A percentile compares a stretch with the other conserved stretches of the same genome.
These are phyloP conservation scores for Cantharis flavilabris DNA, from an alignment of 2,888 invertebrate species.

Conservation along the genomic window DNA sequence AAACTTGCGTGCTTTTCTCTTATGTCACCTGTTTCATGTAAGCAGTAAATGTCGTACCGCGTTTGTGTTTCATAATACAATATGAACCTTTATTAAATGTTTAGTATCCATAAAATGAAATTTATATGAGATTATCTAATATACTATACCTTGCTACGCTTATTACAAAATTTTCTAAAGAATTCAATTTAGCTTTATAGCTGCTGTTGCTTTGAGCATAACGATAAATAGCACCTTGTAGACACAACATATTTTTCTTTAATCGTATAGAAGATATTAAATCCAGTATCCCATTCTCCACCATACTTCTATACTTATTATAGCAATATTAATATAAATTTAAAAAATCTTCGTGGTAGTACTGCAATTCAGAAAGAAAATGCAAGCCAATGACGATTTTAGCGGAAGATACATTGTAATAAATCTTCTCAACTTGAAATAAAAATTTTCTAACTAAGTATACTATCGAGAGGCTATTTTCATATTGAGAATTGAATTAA, in stretches of 20 bases:
- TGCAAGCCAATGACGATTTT: neutral
- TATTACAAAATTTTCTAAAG: conserved; percentile 25
- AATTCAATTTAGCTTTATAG: conserved; percentile 28
- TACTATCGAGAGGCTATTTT: no score
- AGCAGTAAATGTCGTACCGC: conserved; percentile 23
- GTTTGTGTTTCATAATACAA: conserved; percentile 27
- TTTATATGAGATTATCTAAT: conserved; percentile 27
- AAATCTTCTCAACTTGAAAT: neutral
- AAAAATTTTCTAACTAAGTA: no score
- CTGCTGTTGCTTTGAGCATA: conserved; percentile 14
- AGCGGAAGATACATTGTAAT: neutral
- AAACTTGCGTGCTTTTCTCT: conserved; percentile 21
- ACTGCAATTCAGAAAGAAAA: neutral
- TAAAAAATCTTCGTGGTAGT: neutral
- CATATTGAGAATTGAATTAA: no score
- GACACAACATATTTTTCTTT: neutral
- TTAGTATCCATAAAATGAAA: conserved; percentile 31
- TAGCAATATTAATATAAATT: neutral
- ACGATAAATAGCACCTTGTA: conserved; percentile 12
- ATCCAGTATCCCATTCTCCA: neutral
- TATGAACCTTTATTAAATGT: conserved; percentile 31
- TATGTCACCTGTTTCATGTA: conserved; percentile 25
- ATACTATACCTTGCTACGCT: conserved; percentile 24
- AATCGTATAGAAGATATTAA: neutral
- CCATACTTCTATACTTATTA: neutral